Conservation (phyloP, 2,797 vertebrate species). For the Bucorvus abyssinicus region DNA sequence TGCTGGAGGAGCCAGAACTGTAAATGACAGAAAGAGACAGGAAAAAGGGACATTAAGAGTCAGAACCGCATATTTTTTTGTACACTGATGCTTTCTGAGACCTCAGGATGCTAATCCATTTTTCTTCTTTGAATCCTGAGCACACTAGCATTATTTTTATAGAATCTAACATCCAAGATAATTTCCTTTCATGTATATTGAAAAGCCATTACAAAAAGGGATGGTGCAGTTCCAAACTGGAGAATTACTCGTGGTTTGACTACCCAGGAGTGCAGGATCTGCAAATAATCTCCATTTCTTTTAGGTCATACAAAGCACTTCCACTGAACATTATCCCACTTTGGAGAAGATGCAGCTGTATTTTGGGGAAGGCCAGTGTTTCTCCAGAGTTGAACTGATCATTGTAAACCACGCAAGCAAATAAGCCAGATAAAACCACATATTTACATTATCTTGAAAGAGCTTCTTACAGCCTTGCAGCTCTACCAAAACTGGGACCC, state of each 20-base stretch:
- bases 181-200: background rate
- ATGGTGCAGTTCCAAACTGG: background rate
- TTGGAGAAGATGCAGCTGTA: background rate
- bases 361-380: background rate
- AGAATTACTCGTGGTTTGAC: background rate
- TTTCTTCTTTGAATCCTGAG: background rate
- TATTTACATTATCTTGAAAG: background rate
- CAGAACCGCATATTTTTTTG: background rate
- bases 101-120: background rate
- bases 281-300: background rate
- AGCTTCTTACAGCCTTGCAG: background rate
- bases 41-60: background rate
- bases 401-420: background rate
- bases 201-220: background rate
- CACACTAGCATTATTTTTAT: background rate
- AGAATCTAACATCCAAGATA: background rate
- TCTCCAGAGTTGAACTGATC: background rate
- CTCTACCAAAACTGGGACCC: background rate
- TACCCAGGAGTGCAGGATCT: background rate
- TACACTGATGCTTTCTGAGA: background rate
- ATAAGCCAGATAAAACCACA: background rate
- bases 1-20: conserved; percentile 80
- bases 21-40: background rate
- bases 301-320: background rate
- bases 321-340: background rate